Conservation (phyloP, 2,113 vertebrate species). For the Corythornis cristatus region DNA sequence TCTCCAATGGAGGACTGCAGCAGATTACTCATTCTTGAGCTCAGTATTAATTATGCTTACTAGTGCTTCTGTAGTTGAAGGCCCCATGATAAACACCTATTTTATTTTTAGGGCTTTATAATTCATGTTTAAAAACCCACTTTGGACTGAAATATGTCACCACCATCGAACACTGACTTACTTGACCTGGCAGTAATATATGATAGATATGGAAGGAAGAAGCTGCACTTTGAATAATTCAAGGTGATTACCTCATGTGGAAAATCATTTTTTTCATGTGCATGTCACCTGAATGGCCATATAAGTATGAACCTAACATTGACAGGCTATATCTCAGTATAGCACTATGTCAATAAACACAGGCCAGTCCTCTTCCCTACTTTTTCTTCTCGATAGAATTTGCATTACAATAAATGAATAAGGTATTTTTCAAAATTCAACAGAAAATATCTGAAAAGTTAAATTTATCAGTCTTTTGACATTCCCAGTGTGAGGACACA, state of each 20-base stretch:
- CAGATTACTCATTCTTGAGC: not conserved
- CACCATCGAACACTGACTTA: not conserved
- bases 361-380: not conserved
- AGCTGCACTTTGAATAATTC: conserved; percentile 60
- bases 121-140: conserved; percentile 51
- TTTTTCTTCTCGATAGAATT: not conserved
- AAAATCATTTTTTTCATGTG: conserved; percentile 55
- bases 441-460: not conserved
- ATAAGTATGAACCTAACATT: not conserved
- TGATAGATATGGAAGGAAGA: conserved; percentile 39
- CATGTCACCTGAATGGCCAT: conserved; percentile 21
- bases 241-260: conserved; percentile 55
- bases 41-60: conserved; percentile 56
- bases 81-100: conserved; percentile 47
- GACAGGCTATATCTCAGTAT: conserved; percentile 24
- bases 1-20: not conserved
- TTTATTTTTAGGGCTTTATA: conserved; percentile 63
- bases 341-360: not conserved
- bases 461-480: not conserved
- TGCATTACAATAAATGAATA: not conserved
- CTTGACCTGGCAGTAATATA: conserved; percentile 38
- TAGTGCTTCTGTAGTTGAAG: conserved; percentile 37
- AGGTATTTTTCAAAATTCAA: not conserved
- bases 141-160: conserved; percentile 62
- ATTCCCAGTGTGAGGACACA: not conserved